phyloP scores from a whole-genome alignment of 2,888 invertebrate genomes.

The Acleris sparsana region DNA sequence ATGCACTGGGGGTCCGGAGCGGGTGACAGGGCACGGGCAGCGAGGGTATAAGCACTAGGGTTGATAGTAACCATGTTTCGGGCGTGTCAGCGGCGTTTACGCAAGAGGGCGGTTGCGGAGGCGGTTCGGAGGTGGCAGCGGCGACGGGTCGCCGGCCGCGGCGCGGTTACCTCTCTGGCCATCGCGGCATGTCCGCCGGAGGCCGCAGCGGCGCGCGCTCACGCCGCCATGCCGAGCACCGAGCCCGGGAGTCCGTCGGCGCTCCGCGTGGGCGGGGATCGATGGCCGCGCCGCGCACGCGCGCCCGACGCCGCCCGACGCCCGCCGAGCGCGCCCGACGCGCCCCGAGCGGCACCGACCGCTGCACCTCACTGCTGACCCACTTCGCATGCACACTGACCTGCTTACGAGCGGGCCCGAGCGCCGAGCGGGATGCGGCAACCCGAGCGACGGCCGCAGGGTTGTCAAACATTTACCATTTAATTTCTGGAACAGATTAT shows the following conservation, averaged over 20 bases:
- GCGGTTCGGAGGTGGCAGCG: slow-evolving; percentile 36
- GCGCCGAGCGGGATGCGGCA: slow-evolving; percentile 51
- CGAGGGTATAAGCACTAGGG: slow-evolving; percentile 39
- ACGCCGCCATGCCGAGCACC: slow-evolving; percentile 80
- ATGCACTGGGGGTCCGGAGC: slow-evolving; percentile 28
- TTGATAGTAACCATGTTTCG: slow-evolving; percentile 55
- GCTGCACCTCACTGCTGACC: slow-evolving; percentile 42
- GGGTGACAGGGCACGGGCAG: slow-evolving; percentile 36
- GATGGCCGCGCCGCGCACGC: slow-evolving; percentile 70
- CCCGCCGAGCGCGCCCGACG: slow-evolving; percentile 62
- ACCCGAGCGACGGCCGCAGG: slow-evolving; percentile 27
- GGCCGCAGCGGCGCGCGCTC: slow-evolving; percentile 83
- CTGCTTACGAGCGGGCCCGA: slow-evolving; percentile 72
- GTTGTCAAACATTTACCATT: neutral
- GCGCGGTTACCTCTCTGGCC: slow-evolving; percentile 86
- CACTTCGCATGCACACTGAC: slow-evolving; percentile 71
- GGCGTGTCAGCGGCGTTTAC: slow-evolving; percentile 66
- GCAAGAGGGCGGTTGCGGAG: slow-evolving; percentile 52
- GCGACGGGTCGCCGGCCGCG: slow-evolving; percentile 63
- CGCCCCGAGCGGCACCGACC: slow-evolving; percentile 52
- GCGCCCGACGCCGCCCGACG: slow-evolving; percentile 58
- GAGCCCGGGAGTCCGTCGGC: slow-evolving; percentile 75
- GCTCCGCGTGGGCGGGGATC: slow-evolving; percentile 63
- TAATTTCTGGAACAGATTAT: no score
- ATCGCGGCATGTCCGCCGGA: slow-evolving; percentile 87